Conservation (phyloP, 2,113 vertebrate genomes). For the Phylloscopus trochiloides region DNA sequence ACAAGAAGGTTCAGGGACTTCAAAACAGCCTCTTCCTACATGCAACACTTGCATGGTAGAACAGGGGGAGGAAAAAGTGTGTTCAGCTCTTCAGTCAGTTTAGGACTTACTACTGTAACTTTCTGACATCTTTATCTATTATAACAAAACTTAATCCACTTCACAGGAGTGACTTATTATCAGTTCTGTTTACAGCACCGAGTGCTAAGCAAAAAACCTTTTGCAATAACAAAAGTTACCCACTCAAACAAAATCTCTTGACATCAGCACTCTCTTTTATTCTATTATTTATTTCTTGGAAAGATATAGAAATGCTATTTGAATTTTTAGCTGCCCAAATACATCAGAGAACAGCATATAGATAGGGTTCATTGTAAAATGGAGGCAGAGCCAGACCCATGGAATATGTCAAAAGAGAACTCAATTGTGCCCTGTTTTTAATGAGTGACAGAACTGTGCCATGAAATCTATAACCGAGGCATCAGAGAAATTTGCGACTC, state of each 20-base stretch:
- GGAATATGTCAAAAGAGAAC: not conserved
- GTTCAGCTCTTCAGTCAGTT: not conserved
- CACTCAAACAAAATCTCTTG: constrained; percentile 4
- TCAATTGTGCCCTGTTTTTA: constrained; percentile 13
- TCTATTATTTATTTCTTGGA: constrained; percentile 4
- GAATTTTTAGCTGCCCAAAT: constrained; percentile 57
- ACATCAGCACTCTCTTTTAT: not conserved
- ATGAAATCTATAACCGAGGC: constrained; percentile 49
- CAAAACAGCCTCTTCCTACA: constrained; percentile 3
- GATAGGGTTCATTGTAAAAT: constrained; percentile 32
- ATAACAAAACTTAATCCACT: not conserved
- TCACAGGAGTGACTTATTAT: not conserved
- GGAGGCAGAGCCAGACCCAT: not conserved
- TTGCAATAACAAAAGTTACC: not conserved
- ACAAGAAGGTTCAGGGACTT: not conserved
- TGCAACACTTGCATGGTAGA: not conserved
- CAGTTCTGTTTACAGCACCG: not conserved
- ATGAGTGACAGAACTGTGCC: constrained; percentile 35
- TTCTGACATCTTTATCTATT: not conserved
- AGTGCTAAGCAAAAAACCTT: not conserved
- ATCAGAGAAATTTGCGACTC: constrained; percentile 48
- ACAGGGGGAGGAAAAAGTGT: not conserved
- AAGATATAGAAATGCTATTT: constrained; percentile 20
- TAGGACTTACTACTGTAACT: not conserved
- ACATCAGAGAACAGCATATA: constrained; percentile 44